Base-by-base conservation (phyloP, 2,888 invertebrate genomes). In the Hecatera dysodea region DNA sequence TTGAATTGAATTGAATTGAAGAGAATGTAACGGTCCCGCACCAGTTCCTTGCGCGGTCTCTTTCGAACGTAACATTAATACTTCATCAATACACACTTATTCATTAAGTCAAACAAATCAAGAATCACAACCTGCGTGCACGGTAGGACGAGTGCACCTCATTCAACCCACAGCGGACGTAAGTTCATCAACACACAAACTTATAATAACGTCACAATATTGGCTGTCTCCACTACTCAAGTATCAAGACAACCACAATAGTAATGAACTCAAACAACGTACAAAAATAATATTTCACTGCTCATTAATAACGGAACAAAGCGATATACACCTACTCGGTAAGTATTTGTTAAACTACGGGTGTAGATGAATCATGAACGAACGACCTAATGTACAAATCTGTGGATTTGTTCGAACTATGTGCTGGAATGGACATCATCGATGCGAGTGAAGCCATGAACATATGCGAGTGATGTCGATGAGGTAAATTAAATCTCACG, bases 361-460 rank as follows among this genome's bases (percentile, higher is more conserved):
- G 87, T 89, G 90, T 90, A 87, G 78, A 85, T 87, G 87, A 81
- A 84, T 83, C 72, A 86, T 83, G 79, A 81, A 67, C 57, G 78
- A 83, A 75, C 72, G 72, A 77, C 59, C 73, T 87, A 87, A 85
- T 85, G 82, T 86, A 90, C 90, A 91, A 92, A 91, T 90, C 91
- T 72, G 77, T 77, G 62, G 90, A 91, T 92, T 92, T 91, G 92
- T 92, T 91, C 90, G 90, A 88, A 83, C 85, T 85, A 86, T 86
- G 85, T 87, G 88, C 86, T 94, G 94, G 94, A 95, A 95, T 95
- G 94, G 91, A 91, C 90, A 86, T 85, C 82, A 48, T 77, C 78
- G 67, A 83, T 75, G 80, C 67, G n/a, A n/a, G 65, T 75, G 75
- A 76, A 80, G 80, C 78, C 78, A 78, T 81, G 82, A 84, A 82